Evolutionary conservation across 2,888 invertebrate species (phyloP), one percentile per base, ranked within the genome.

Genomic region (Clusia tigrina): DNA sequence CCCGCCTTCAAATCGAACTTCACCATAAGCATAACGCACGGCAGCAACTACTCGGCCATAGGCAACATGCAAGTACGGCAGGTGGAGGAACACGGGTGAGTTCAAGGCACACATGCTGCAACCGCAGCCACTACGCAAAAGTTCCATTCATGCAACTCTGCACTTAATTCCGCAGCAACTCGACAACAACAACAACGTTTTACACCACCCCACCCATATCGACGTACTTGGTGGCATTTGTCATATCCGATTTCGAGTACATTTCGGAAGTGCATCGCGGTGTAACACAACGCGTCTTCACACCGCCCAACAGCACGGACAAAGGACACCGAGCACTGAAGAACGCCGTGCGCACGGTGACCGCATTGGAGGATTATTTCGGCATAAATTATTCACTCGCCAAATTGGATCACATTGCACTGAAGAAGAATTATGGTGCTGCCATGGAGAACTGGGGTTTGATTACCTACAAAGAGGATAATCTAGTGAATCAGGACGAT

Each of bases 361-460:
- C 78, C 2, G 74, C 74, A 2, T 61, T 82, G 1, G 91, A 91
- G 71, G 85, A 89, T 0, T 92, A 90, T 71, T 92, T 95, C 75
- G 88, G 89, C 62, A 88, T 93, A 15, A 85, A 87, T 25, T 95
- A 92, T 76, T 89, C 91, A 0, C 78, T 95, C 37, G 88, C 89
- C 0, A 95, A 95, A 83, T 87, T 93, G 71, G 96, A 96, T 80
- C 92, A 95, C 90, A 90, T 92, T 10, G 93, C 93, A 0, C 87
- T 96, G 15, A 92, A 94, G 1, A 91, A 93, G 72, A 94, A 94
- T 75, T 87, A 88, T 53, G 90, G 91, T 58, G 91, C 91, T 22
- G 95, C 94, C 26, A 96, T 96, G 95, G 95, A 96, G 80, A 96
- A 96, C 79, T 96, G 96, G 95, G 96, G 96, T n/a, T 83, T 96